Evolutionary conservation across 2,888 invertebrate species (phyloP).

Genomic region (Epinotia demarniana): DNA sequence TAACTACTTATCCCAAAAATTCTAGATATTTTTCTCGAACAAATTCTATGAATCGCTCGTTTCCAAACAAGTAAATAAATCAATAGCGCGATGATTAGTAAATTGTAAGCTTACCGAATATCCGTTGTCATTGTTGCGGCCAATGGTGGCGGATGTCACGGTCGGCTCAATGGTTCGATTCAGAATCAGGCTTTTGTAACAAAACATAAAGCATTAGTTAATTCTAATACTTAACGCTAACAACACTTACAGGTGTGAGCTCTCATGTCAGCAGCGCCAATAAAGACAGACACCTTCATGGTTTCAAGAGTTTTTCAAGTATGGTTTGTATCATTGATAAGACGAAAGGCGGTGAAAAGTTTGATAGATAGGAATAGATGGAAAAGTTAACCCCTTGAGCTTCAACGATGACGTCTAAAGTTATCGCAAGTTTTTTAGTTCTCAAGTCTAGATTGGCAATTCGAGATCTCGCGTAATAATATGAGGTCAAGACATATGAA

Average conservation of each 20-base stretch:
- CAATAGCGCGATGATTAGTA: slow-evolving; percentile 37
- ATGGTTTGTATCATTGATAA: too few relatives aligned
- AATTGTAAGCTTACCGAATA: slow-evolving; percentile 30
- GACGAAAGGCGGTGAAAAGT: too few relatives aligned
- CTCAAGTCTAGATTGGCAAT: too few relatives aligned
- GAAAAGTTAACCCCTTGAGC: too few relatives aligned
- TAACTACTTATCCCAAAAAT: neutral
- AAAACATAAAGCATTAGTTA: neutral
- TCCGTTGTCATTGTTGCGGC: slow-evolving; percentile 27
- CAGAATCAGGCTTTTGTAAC: slow-evolving; percentile 34
- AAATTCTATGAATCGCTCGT: neutral
- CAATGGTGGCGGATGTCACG: slow-evolving; percentile 24
- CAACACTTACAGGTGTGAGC: neutral
- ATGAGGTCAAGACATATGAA: too few relatives aligned
- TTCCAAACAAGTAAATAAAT: slow-evolving; percentile 1
- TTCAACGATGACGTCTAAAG: too few relatives aligned
- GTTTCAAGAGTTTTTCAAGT: too few relatives aligned
- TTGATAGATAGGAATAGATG: too few relatives aligned
- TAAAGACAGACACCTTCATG: too few relatives aligned
- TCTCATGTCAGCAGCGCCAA: too few relatives aligned
- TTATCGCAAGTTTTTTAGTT: too few relatives aligned
- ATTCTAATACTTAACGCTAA: neutral
- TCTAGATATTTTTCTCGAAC: neutral
- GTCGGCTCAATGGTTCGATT: slow-evolving; percentile 27
- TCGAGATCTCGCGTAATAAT: too few relatives aligned